Evolutionary conservation across 2,113 vertebrate species (phyloP), one percentile per base, ranked within the genome.

Genomic region (Chloroceryle aenea): DNA sequence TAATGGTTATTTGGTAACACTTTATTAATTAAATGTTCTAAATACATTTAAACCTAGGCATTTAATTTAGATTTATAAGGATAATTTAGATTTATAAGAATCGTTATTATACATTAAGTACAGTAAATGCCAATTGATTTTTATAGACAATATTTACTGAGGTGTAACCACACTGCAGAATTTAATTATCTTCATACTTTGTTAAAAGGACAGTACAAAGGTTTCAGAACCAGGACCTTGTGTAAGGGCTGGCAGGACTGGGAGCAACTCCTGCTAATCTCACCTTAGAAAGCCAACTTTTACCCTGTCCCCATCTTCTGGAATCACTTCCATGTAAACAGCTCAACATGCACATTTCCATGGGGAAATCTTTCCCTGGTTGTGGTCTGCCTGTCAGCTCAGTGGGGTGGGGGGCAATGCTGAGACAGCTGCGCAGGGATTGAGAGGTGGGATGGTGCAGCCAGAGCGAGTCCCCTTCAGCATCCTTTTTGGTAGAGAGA

Each of bases 61-160:
- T 97, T 98, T 97, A 96, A 98, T 97, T 97, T 97, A 98, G 97
- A 98, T 98, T 98, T 97, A 97, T 97, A 86, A 86, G 95, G 95
- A 97, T 97, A 96, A 97, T 98, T 97, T 97, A 97, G 97, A 97
- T 96, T 97, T 97, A 97, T 97, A 97, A 95, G 96, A 96, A 95
- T 94, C 67, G 77, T 97, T 98, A 97, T 97, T 96, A 97, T 92
- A 96, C 92, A 78, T 97, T 96, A 97, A 96, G 87, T 95, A 95
- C 90, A 97, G 97, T 97, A 97, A 97, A 97, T 94, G 93, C 95
- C 97, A 84, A 93, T 91, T 97, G 96, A 97, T 97, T 98, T 98
- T 97, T 97, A 93, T 86, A 83, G 95, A 95, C 95, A 97, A 94
- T 97, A 96, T 96, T 97, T 98, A 96, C 95, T 95, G 97, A 97